These are phyloP conservation scores for Tiphia femorata DNA, from an alignment of 2,888 invertebrate species.

Conservation along the genomic window DNA sequence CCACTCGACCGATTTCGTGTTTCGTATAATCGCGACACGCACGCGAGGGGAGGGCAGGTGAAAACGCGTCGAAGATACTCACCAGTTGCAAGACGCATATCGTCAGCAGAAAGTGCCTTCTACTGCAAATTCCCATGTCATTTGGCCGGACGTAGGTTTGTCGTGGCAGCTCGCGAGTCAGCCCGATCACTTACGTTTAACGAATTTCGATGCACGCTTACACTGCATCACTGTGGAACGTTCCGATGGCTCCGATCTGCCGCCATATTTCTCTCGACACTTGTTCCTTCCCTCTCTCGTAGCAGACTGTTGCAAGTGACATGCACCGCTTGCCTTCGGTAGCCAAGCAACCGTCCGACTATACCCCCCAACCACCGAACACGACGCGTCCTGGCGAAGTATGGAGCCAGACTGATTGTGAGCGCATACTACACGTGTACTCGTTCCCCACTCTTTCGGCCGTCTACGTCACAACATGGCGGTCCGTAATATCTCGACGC, in stretches of 20 bases:
- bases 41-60: background rate
- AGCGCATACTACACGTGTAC: too few species aligned
- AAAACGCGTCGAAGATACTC: constrained; percentile 45
- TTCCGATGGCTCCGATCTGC: constrained; percentile 45
- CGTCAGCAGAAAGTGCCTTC: constrained; percentile 68
- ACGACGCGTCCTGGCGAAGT: too few species aligned
- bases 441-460: too few species aligned
- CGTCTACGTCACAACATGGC: too few species aligned
- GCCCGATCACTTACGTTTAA: background rate
- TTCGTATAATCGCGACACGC: background rate
- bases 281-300: constrained; percentile 43
- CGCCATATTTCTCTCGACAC: constrained; percentile 51
- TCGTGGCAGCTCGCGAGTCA: background rate
- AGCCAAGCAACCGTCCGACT: constrained; percentile 22
- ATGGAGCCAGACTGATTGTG: too few species aligned
- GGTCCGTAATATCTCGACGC: too few species aligned
- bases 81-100: constrained; percentile 69
- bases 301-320: constrained; percentile 30
- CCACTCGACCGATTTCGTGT: too few species aligned
- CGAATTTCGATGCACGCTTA: constrained; percentile 40
- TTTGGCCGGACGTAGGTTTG: constrained; percentile 46
- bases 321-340: constrained; percentile 30
- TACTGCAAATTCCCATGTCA: constrained; percentile 69
- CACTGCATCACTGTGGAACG: constrained; percentile 35
- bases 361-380: too few species aligned